These are phyloP conservation scores for Bujurquina vittata DNA, from an alignment of 2,113 vertebrate genomes.

Conservation along the genomic window DNA sequence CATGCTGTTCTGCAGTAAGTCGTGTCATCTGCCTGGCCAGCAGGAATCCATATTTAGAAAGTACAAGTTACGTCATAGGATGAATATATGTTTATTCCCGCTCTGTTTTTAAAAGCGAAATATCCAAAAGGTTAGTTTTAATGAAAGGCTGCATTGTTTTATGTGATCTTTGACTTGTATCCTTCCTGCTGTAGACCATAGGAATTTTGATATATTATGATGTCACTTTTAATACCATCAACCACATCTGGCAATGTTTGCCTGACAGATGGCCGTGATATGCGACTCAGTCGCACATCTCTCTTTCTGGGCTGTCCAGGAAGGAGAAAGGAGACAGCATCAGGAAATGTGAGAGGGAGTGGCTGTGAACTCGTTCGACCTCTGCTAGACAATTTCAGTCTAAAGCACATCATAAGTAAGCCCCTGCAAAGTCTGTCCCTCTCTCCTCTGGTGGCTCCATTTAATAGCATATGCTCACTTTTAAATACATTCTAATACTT, in stretches of 20 bases:
- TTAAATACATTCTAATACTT: background rate
- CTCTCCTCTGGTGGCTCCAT: background rate
- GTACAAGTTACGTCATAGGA: background rate
- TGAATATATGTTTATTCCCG: background rate
- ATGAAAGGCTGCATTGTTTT: background rate
- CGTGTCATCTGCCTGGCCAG: conserved; percentile 32
- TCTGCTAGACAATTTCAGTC: conserved; percentile 3
- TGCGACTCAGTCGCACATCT: conserved; percentile 34
- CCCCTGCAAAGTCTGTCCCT: background rate
- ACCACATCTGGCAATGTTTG: conserved; percentile 41
- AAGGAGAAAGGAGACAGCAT: conserved; percentile 11
- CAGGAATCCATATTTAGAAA: conserved; percentile 31
- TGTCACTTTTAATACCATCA: conserved; percentile 32
- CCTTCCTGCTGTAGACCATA: conserved; percentile 10
- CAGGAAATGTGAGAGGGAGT: background rate
- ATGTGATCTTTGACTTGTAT: conserved; percentile 21
- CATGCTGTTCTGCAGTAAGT: conserved; percentile 17
- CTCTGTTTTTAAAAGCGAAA: background rate
- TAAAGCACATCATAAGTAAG: background rate
- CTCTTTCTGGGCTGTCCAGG: conserved; percentile 44
- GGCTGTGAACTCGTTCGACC: conserved; percentile 14
- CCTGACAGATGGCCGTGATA: conserved; percentile 54
- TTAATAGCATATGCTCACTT: background rate
- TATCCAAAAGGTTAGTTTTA: background rate
- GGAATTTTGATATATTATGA: conserved; percentile 30